Percentiles rank a stretch among this genome's conserved stretches.
phyloP scores from a whole-genome alignment of 53 echinoderm and acorn worm genomes.

The Arbacia lixula region DNA sequence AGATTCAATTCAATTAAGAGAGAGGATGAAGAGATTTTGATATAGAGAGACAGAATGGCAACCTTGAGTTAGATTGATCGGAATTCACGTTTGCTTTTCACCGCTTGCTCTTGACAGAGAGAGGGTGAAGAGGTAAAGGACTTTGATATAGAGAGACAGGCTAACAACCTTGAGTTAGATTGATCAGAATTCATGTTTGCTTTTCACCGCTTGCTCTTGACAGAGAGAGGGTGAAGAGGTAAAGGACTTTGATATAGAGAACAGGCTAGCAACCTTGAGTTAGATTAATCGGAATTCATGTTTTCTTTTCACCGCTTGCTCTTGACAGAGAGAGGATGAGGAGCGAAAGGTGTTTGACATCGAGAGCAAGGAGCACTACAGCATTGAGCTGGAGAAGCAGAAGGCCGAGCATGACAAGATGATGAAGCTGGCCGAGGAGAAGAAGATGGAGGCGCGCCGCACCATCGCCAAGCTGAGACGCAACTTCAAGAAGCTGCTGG shows the following conservation, averaged over 20 bases:
- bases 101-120: background rate
- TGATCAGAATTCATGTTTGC: background rate
- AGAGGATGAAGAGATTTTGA: no score
- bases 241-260: background rate
- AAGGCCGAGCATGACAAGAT: conserved; percentile 96
- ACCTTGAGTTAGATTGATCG: no score
- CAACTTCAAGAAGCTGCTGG: conserved; percentile 94
- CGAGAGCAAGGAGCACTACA: conserved; percentile 94
- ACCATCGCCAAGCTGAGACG: conserved; percentile 93
- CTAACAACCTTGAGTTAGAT: no score
- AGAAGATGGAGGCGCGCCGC: conserved; percentile 84
- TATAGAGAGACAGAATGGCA: no score
- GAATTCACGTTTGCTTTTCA: background rate
- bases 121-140: no score
- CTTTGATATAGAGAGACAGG: no score
- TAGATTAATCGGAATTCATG: background rate
- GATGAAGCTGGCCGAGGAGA: conserved; percentile 92
- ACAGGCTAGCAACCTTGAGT: background rate
- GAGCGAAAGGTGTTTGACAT: conserved; percentile 79
- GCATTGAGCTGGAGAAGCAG: conserved; percentile 98
- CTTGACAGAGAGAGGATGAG: conserved; percentile 90
- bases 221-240: conserved; percentile 9
- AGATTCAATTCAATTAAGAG: no score
- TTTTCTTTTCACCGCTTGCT: background rate
- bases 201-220: background rate